These are phyloP conservation scores for Madoqua kirkii DNA, from an alignment of 2,113 vertebrate genomes.

Conservation along the genomic window DNA sequence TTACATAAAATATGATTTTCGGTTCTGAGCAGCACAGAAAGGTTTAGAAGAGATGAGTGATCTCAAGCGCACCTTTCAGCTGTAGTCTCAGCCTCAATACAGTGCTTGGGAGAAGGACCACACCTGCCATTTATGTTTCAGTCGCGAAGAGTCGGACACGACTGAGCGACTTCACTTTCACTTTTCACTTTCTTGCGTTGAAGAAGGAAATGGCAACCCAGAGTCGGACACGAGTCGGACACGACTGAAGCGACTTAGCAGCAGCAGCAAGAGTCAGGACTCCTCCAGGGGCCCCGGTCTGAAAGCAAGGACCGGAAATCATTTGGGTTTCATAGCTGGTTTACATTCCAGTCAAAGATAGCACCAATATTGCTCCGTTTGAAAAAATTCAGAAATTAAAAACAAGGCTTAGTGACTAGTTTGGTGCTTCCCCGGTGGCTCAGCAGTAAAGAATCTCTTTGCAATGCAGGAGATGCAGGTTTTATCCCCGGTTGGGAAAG, in stretches of 20 bases:
- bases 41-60: background rate
- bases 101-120: background rate
- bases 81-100: background rate
- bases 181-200: too few relatives aligned
- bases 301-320: background rate
- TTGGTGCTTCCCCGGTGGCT: background rate
- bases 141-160: too few relatives aligned
- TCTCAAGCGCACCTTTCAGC: background rate
- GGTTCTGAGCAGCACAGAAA: background rate
- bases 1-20: conserved; percentile 22
- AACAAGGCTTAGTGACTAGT: background rate
- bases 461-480: background rate
- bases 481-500: background rate
- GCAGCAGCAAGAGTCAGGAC: background rate
- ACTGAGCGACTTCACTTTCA: too few relatives aligned
- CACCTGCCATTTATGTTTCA: background rate
- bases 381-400: background rate
- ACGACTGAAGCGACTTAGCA: too few relatives aligned
- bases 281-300: background rate
- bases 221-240: too few relatives aligned
- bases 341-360: background rate
- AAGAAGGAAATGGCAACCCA: too few relatives aligned
- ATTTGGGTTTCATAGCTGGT: background rate
- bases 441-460: background rate
- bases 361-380: background rate